Evolutionary conservation across 2,888 invertebrate genomes (phyloP), one percentile per base, ranked within the genome.

Genomic region (Allophyes oxyacanthae): DNA sequence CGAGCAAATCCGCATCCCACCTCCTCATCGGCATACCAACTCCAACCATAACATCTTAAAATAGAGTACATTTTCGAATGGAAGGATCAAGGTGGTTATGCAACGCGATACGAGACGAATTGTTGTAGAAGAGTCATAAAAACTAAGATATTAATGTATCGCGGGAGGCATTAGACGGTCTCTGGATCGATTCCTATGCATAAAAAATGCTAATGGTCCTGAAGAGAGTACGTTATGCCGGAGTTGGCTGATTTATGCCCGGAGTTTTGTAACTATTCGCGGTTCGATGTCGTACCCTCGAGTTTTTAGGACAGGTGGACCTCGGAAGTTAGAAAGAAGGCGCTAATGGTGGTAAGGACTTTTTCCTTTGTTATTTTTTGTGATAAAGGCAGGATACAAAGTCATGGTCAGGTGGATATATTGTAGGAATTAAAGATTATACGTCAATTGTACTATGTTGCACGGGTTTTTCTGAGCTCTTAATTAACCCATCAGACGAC

Each of bases 111-210:
- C 57, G 81, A 87, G 89, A 88, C 86, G 87, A 82, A 90, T 89
- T 91, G 90, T 91, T 93, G 86, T 88, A 85, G 88, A 91, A 91
- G 90, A 94, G 91, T 93, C 93, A 92, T 94, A 94, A 94, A 94
- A 94, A 94, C 92, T 93, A 91, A 93, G 93, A 93, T 94, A 94
- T 94, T 93, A 94, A 94, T 94, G 94, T 94, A 94, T 94, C 93
- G 91, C 88, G 93, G 93, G 93, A 93, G 92, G 93, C 94, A 92
- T 94, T 93, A 93, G 91, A 88, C 89, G 86, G 89, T 87, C 82
- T 83, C 72, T 69, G 92, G 94, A 93, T 94, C 94, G 94, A 94
- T 94, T 93, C 85, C 88, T 93, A 92, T 94, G 92, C 93, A 94
- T 94, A 94, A 94, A 93, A 92, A 93, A 94, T 93, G 93, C 87